Base-by-base conservation (phyloP, 2,888 invertebrate species). In the Macaria notata region DNA sequence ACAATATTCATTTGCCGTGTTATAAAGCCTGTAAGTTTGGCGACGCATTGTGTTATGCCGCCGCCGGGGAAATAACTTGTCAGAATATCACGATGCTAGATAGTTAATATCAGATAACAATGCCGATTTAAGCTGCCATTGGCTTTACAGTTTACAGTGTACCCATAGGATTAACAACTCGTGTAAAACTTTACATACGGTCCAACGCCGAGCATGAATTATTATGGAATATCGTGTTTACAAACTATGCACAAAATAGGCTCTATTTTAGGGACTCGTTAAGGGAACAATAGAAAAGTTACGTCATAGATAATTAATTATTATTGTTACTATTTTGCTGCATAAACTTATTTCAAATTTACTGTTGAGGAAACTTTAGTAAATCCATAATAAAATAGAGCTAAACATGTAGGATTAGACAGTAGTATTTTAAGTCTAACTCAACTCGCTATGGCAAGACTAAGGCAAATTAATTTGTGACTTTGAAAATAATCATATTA, bases 31-130 rank as follows among this genome's bases (percentile, higher is more conserved):
- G 33, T 9, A 55, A 68, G 72, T 75, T 71, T 63, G 68, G 69
- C 68, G 64, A 70, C 63, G 62, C 61, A 66, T 64, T 70, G 56
- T 38, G 36, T n/a, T 44, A 44, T 30, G 65, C 65, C 38, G 65
- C 65, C 80, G 53, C 78, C 54, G 46, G 83, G 83, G 81, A 80
- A 83, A 83, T 81, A 80, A 73, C 70, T 74, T 68, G 72, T 70
- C 70, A 69, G 70, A 71, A 71, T 72, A 70, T 66, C 66, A 56
- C 65, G 66, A 62, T 64, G 65, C 61, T 63, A 59, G 61, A 66
- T 70, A 68, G 65, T 67, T 65, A 69, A 71, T 71, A 70, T 64
- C 61, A 58, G 64, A 64, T 65, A 66, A 50, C 60, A 59, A 56
- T 54, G 54, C 59, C 55, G 61, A 63, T 63, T 64, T 62, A 62